These are phyloP conservation scores for Podocnemis expansa DNA, from an alignment of 2,113 vertebrate species.

Conservation along the genomic window DNA sequence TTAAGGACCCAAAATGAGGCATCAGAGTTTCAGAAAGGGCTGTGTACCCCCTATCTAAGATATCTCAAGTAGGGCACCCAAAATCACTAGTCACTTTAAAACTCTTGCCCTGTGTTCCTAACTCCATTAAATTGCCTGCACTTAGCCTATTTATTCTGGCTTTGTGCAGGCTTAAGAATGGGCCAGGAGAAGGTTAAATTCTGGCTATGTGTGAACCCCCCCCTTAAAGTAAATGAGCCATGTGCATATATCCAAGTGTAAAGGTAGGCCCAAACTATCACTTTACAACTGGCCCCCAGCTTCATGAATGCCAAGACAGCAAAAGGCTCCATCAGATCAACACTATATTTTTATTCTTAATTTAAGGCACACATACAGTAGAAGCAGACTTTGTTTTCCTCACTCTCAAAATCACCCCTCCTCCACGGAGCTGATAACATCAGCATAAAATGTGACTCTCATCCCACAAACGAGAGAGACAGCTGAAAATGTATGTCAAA, in stretches of 20 bases:
- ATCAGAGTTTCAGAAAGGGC: constrained; percentile 42
- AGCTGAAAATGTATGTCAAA: constrained; percentile 68
- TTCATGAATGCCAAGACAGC: constrained; percentile 59
- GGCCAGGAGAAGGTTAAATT: constrained; percentile 70
- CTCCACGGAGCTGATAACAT: constrained; percentile 45
- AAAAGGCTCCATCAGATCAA: constrained; percentile 66
- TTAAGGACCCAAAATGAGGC: constrained; percentile 36
- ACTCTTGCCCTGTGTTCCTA: constrained; percentile 63
- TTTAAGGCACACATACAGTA: constrained; percentile 48
- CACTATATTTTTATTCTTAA: constrained; percentile 44
- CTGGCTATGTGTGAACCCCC: constrained; percentile 66
- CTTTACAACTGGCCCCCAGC: constrained; percentile 69
- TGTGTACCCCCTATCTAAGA: constrained; percentile 12
- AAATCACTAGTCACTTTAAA: constrained; percentile 42
- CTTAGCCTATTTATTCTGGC: constrained; percentile 47
- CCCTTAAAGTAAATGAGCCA: constrained; percentile 76
- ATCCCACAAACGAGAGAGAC: constrained; percentile 68
- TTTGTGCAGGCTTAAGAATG: constrained; percentile 54
- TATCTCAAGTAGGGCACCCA: constrained; percentile 47
- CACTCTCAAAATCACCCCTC: constrained; percentile 64
- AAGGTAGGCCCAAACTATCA: constrained; percentile 57
- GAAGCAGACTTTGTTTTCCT: constrained; percentile 51
- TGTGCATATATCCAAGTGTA: constrained; percentile 65
- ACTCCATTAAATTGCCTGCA: constrained; percentile 58
- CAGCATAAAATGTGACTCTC: constrained; percentile 47